Conservation (phyloP, 1,140 invertebrate genomes). For the Teleopsis dalmanni region DNA sequence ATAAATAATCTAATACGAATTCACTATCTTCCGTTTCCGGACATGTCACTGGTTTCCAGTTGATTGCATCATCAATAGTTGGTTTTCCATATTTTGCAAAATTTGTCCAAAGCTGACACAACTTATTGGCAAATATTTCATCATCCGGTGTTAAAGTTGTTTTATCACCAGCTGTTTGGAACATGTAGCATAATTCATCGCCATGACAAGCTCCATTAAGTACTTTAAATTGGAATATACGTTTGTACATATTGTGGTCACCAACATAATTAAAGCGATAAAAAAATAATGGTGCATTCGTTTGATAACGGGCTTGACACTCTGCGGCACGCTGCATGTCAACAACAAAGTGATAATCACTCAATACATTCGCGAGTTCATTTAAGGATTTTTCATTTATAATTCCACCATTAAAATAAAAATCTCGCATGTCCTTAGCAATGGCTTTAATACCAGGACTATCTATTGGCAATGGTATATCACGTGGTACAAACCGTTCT, state of each 20-base stretch:
- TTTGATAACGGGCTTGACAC: conserved; percentile 25
- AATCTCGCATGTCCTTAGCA: conserved; percentile 24
- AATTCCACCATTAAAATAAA: conserved; percentile 27
- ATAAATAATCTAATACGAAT: conserved; percentile 31
- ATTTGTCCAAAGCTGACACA: conserved; percentile 41
- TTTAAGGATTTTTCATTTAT: conserved; percentile 19
- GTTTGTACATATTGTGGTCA: conserved; percentile 50
- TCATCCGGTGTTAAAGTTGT: conserved; percentile 36
- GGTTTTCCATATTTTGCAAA: conserved; percentile 52
- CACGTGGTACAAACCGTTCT: conserved; percentile 22
- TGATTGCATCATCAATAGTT: conserved; percentile 11
- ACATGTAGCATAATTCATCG: conserved; percentile 54
- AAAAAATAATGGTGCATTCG: conserved; percentile 28
- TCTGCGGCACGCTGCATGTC: conserved; percentile 25
- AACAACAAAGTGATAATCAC: conserved; percentile 32
- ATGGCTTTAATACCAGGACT: conserved; percentile 13
- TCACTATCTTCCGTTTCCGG: conserved; percentile 6
- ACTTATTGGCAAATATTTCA: conserved; percentile 26
- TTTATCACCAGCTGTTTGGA: conserved; percentile 49
- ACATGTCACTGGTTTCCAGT: conserved; percentile 31
- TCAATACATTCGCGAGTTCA: conserved; percentile 25
- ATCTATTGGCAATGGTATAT: conserved; percentile 1
- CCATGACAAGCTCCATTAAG: conserved; percentile 51
- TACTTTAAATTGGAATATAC: conserved; percentile 27
- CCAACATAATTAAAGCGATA: conserved; percentile 50